These are phyloP conservation scores for Mellilla xanthometata DNA, from an alignment of 2,888 invertebrate species.

Conservation along the genomic window DNA sequence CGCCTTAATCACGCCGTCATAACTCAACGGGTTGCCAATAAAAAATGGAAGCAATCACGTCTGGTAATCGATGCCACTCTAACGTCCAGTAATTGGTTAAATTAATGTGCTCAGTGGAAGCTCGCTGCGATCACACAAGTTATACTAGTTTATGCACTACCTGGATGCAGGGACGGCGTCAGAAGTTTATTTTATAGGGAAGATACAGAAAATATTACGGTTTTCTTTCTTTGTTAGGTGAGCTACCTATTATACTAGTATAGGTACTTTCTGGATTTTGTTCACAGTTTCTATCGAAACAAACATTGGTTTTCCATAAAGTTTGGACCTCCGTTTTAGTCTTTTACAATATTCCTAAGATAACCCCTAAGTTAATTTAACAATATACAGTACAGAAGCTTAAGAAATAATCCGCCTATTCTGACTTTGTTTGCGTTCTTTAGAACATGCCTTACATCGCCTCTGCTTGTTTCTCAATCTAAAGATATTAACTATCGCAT, in stretches of 20 bases:
- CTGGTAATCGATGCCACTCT: slow-evolving; percentile 16
- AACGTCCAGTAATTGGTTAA: slow-evolving; percentile 29
- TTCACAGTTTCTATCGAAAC: too few species aligned
- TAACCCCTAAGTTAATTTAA: too few species aligned
- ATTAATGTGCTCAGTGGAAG: slow-evolving; percentile 32
- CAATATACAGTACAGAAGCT: too few species aligned
- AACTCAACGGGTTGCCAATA: slow-evolving; percentile 17
- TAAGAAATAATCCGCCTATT: too few species aligned
- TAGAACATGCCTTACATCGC: background rate
- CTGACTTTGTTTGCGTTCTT: too few species aligned
- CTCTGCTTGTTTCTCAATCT: background rate
- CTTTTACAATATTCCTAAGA: too few species aligned
- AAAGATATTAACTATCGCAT: slow-evolving; percentile 1
- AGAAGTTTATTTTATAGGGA: background rate
- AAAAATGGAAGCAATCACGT: slow-evolving; percentile 15
- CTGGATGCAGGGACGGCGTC: background rate
- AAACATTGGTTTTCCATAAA: too few species aligned
- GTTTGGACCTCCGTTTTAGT: too few species aligned
- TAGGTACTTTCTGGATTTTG: too few species aligned
- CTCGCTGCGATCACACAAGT: slow-evolving; percentile 26
- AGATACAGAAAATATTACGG: too few species aligned
- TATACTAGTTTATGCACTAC: slow-evolving; percentile 19
- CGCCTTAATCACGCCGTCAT: slow-evolving; percentile 14
- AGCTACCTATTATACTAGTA: too few species aligned
- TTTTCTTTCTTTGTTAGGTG: too few species aligned